A percentile compares a stretch with the other conserved stretches of the same genome.
phyloP scores from a whole-genome alignment of 2,888 invertebrate genomes.

The Plagiodera versicolora region DNA sequence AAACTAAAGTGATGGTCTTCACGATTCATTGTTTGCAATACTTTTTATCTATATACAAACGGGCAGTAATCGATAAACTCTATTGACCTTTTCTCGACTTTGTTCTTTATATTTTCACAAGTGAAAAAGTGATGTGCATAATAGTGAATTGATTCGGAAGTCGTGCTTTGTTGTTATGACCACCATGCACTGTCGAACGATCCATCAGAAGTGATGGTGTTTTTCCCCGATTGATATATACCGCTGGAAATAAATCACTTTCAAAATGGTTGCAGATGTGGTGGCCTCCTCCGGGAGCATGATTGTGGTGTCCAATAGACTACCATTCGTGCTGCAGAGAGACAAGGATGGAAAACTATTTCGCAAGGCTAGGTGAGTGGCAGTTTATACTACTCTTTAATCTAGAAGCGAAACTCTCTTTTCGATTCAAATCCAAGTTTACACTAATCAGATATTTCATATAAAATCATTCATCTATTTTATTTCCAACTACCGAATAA shows the following conservation, averaged over 20 bases:
- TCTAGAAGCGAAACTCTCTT: too few relatives aligned
- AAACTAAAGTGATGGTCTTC: neutral
- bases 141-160: neutral
- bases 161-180: neutral
- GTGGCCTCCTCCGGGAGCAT: slow-evolving; percentile 66
- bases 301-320: slow-evolving; percentile 88
- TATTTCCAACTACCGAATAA: too few relatives aligned
- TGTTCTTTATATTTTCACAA: slow-evolving; percentile 18
- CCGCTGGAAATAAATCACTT: slow-evolving; percentile 7
- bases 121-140: slow-evolving; percentile 11
- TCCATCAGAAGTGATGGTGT: neutral
- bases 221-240: neutral
- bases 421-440: too few relatives aligned
- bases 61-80: slow-evolving; percentile 18
- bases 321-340: slow-evolving; percentile 83
- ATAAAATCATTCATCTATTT: too few relatives aligned
- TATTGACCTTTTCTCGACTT: slow-evolving; percentile 19
- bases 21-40: neutral
- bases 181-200: neutral
- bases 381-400: too few relatives aligned
- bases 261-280: slow-evolving; percentile 48
- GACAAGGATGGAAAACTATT: slow-evolving; percentile 73
- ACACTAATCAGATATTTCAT: too few relatives aligned
- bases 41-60: slow-evolving; percentile 3
- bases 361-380: slow-evolving; percentile 79